A percentile compares a stretch with the other conserved stretches of the same genome.
These are phyloP conservation scores for Micromesistius poutassou DNA, from an alignment of 2,797 vertebrate genomes.

Conservation along the genomic window DNA sequence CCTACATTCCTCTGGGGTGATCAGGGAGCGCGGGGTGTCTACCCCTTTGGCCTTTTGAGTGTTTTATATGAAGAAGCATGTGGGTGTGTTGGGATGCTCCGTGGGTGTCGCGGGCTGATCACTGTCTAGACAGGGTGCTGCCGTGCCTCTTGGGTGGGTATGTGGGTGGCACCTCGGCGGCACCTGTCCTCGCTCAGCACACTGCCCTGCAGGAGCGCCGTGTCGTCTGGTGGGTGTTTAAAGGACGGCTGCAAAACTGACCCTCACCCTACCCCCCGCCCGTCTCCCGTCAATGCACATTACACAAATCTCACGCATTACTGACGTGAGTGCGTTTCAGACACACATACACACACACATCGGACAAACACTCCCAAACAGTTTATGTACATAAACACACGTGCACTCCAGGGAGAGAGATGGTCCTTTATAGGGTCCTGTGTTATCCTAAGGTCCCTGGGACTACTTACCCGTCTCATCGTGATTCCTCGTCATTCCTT, in stretches of 20 bases:
- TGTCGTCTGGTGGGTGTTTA: background rate
- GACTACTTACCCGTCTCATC: too few species aligned
- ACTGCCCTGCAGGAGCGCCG: background rate
- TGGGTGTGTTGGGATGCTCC: background rate
- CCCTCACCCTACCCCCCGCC: constrained; percentile 23
- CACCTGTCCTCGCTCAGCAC: background rate
- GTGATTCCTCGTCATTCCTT: too few species aligned
- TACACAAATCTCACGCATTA: constrained; percentile 20
- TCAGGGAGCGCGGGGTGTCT: too few species aligned
- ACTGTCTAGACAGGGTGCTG: background rate
- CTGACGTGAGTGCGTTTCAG: background rate
- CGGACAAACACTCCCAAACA: background rate
- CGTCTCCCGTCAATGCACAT: constrained; percentile 39
- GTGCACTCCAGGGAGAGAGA: background rate
- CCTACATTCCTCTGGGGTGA: too few species aligned
- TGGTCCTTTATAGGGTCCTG: background rate
- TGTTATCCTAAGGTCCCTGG: background rate
- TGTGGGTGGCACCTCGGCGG: too few species aligned
- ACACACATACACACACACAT: background rate
- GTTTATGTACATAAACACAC: background rate
- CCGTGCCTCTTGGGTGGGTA: too few species aligned
- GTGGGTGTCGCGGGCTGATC: background rate
- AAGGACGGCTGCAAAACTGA: constrained; percentile 3
- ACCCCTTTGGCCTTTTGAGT: background rate
- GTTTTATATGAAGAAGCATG: background rate